Evolutionary conservation across 2,113 vertebrate species (phyloP).

Genomic region (Callithrix jacchus): DNA sequence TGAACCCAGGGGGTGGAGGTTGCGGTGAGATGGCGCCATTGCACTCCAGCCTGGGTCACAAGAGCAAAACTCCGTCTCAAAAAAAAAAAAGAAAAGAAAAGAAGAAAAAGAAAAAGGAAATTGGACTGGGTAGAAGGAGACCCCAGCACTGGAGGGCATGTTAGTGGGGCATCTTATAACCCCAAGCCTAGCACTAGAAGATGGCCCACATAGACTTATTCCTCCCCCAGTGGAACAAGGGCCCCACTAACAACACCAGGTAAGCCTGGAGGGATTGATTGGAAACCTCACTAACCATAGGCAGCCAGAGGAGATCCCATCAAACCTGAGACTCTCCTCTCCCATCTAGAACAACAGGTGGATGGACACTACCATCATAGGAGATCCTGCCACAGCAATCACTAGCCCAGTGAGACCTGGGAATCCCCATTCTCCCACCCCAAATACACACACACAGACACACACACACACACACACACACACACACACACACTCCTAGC

Average conservation of each 20-base stretch:
- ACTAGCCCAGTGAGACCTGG: too few relatives aligned
- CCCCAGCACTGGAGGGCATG: neutral
- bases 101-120: neutral
- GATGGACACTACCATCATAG: neutral
- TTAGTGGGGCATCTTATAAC: neutral
- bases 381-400: neutral
- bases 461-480: too few relatives aligned
- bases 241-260: neutral
- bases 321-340: neutral
- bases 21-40: too few relatives aligned
- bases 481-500: neutral
- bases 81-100: too few relatives aligned
- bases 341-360: neutral
- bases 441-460: neutral
- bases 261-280: neutral
- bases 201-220: neutral
- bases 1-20: too few relatives aligned
- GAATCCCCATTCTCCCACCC: neutral
- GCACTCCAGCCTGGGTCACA: too few relatives aligned
- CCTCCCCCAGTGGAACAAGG: neutral
- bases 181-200: neutral
- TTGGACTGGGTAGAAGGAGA: neutral
- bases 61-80: too few relatives aligned
- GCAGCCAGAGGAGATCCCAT: neutral
- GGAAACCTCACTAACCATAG: neutral